Evolutionary conservation across 1,140 invertebrate genomes (phyloP).

Genomic region (Apolygus lucorum): DNA sequence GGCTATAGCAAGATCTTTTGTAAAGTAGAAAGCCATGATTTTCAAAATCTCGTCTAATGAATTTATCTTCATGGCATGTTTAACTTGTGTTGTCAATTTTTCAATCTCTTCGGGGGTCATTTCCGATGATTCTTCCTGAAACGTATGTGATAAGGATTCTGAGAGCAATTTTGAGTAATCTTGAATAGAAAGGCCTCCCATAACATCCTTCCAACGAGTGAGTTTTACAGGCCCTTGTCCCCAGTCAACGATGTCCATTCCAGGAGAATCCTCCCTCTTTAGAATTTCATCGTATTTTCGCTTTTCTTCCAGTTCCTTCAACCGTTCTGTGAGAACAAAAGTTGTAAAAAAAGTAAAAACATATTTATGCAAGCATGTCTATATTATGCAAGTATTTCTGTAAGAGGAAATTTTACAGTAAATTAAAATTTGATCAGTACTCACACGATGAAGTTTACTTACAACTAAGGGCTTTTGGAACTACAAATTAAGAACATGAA

Average conservation of each 20-base stretch:
- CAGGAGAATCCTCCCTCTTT: not conserved
- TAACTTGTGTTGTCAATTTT: not conserved
- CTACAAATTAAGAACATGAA: no score
- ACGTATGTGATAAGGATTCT: not conserved
- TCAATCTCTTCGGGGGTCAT: not conserved
- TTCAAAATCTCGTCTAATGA: not conserved
- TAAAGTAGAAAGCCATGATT: not conserved
- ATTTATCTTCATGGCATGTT: not conserved
- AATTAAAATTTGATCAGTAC: not conserved
- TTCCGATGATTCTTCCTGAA: not conserved
- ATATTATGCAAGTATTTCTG: not conserved
- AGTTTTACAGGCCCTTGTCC: not conserved
- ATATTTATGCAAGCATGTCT: not conserved
- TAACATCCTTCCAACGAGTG: not conserved
- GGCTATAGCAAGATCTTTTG: not conserved
- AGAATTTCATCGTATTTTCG: conserved; percentile 2
- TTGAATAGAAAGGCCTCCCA: not conserved
- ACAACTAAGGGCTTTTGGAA: not conserved
- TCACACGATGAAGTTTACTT: not conserved
- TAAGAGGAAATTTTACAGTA: not conserved
- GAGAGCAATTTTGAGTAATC: not conserved
- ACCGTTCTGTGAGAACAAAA: not conserved
- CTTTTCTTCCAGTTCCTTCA: not conserved
- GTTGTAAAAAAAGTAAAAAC: not conserved
- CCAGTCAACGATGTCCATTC: conserved; percentile 6